Conservation (phyloP, 2,888 invertebrate genomes). For the Stegophylla sp. region DNA sequence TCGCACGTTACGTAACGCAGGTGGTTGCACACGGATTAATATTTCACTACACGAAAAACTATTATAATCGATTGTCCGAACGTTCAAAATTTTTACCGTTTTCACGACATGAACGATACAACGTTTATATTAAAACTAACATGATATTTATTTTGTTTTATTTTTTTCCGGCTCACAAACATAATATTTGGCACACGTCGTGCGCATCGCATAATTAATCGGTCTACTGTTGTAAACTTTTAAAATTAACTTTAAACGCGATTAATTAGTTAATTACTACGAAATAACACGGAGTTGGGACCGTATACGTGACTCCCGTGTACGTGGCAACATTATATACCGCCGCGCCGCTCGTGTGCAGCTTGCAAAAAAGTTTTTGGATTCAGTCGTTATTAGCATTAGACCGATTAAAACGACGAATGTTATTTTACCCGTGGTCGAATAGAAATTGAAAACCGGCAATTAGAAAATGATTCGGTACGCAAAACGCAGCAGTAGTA, state of each 20-base stretch:
- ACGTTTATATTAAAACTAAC: conserved; percentile 11
- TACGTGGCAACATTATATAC: background rate
- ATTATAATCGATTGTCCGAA: background rate
- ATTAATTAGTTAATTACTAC: conserved; percentile 18
- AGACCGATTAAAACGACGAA: background rate
- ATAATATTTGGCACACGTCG: background rate
- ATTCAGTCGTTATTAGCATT: background rate
- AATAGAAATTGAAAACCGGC: background rate
- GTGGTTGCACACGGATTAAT: background rate
- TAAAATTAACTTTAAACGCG: background rate
- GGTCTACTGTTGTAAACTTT: conserved; percentile 1
- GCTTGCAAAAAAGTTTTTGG: background rate
- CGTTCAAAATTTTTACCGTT: conserved; percentile 4
- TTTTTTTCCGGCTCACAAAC: background rate
- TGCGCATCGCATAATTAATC: conserved; percentile 14
- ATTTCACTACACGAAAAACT: background rate
- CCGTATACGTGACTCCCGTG: background rate
- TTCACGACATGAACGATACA: background rate
- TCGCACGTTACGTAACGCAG: background rate
- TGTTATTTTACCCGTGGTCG: background rate
- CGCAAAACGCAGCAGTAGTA: too few species aligned
- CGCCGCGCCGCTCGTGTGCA: too few species aligned
- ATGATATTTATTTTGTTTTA: too few species aligned
- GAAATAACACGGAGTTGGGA: background rate
- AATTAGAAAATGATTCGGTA: background rate